Conservation (phyloP, 2,888 invertebrate genomes). For the Drosophila setosimentum region DNA sequence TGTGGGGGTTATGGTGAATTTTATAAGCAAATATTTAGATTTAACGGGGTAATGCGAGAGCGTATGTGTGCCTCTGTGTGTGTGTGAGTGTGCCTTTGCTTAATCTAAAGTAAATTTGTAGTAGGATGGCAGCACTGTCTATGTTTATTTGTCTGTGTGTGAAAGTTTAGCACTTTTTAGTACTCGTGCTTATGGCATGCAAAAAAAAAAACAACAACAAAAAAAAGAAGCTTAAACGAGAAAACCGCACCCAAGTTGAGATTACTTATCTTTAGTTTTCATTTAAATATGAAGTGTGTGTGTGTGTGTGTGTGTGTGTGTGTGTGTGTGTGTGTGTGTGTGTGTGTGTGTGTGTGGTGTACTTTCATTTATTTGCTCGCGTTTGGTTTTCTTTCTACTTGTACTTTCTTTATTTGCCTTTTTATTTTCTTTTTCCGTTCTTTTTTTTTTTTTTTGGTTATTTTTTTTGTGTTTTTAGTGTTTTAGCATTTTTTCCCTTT, state of each 20-base stretch:
- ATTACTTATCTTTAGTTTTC: constrained; percentile 79
- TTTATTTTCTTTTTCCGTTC: background rate
- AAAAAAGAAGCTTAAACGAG: constrained; percentile 17
- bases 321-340: constrained; percentile 32
- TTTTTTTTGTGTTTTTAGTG: constrained; percentile 28
- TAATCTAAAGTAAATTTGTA: constrained; percentile 55
- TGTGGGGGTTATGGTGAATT: constrained; percentile 42
- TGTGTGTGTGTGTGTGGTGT: constrained; percentile 32
- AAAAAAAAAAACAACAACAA: constrained; percentile 2
- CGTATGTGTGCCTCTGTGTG: background rate
- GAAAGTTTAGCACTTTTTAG: constrained; percentile 25
- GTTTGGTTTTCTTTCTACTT: constrained; percentile 55
- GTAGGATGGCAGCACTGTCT: constrained; percentile 27
- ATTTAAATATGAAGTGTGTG: constrained; percentile 72
- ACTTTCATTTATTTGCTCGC: constrained; percentile 59
- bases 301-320: constrained; percentile 29
- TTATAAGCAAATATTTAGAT: constrained; percentile 78
- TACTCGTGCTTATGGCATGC: constrained; percentile 14
- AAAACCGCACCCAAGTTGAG: constrained; percentile 74
- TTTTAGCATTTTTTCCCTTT: constrained; percentile 41
- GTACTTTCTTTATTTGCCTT: constrained; percentile 36
- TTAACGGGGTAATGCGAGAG: constrained; percentile 62
- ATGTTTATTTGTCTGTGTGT: constrained; percentile 15
- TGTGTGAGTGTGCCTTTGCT: constrained; percentile 34
- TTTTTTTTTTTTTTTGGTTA: background rate